Base-by-base conservation (phyloP, 1,140 invertebrate species). In the Drosophila virilis region DNA sequence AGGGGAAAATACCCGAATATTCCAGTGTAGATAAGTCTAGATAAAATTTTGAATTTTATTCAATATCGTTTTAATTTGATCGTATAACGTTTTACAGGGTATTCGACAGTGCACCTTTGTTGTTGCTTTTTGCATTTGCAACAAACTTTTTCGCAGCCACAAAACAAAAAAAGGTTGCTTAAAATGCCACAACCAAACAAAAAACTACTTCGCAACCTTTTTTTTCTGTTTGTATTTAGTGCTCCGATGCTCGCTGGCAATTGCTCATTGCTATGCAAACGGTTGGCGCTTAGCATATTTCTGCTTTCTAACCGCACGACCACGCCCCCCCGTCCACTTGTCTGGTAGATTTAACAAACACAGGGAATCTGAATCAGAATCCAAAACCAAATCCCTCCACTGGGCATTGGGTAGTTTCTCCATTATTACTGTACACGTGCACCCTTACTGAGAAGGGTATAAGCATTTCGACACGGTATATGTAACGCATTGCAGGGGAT, bases 231-330 rank as follows among this genome's bases (percentile, higher is more conserved):
- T 17, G 17, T 17, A 37, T 54, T 38, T 54, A 46, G 17, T 46
- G 52, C 28, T 17, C 17, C 8, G 33, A 33, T 12, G 38, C 59
- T 17, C 58, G 9, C 52, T 74, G 80, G 70, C 82, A 88, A 83
- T 89, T 84, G 82, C 77, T 80, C 82, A 88, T 89, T 89, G 83
- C 84, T 89, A 89, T 88, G 83, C 83, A 88, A 83, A 88, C 79
- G 76, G 59, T 71, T 73, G 45, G 58, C 76, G 79, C 77, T 88
- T 88, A 83, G 83, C 83, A 86, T 88, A 86, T 88, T 86, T 81
- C 68, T 78, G 76, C 79, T 86, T 88, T 86, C 83, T 88, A 86
- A 86, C 77, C 82, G 82, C 57, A 68, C 65, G 54, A 40, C 64
- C 64, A 46, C 40, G 32, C 32, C 12, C 17, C 17, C 17, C 61